Conservation (phyloP, 2,888 invertebrate genomes). For the Cacoxenus indagator region DNA sequence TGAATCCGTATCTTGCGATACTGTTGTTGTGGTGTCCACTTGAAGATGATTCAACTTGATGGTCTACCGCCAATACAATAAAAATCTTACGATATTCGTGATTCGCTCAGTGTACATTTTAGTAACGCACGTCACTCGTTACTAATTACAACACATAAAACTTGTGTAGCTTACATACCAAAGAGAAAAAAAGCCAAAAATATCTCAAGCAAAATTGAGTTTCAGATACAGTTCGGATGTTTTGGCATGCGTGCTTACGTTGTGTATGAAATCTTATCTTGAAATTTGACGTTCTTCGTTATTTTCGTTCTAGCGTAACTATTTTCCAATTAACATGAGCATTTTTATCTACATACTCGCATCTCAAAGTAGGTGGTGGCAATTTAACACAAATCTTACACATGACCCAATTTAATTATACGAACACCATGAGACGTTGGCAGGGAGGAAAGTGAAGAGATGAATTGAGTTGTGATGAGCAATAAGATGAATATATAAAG, state of each 20-base stretch:
- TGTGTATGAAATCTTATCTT: background rate
- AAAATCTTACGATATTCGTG: too few species aligned
- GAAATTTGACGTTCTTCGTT: background rate
- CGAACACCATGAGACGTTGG: conserved; percentile 41
- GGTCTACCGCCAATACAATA: too few species aligned
- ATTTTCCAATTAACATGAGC: background rate
- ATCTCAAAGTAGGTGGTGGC: conserved; percentile 61
- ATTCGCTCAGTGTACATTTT: conserved; percentile 43
- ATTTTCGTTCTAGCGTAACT: background rate
- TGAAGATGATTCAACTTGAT: too few species aligned
- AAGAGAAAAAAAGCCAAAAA: background rate
- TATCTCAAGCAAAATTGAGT: conserved; percentile 17
- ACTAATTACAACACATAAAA: conserved; percentile 49
- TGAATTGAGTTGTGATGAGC: too few species aligned
- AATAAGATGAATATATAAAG: too few species aligned
- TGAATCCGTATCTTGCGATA: background rate
- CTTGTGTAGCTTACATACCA: background rate
- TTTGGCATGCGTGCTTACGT: conserved; percentile 36
- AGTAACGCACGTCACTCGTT: conserved; percentile 53
- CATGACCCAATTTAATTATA: conserved; percentile 62
- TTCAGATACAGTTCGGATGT: conserved; percentile 33
- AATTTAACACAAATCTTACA: conserved; percentile 55
- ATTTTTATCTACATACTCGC: conserved; percentile 19
- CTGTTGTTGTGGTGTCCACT: background rate
- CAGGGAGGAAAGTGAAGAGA: too few species aligned